These are phyloP conservation scores for Ploceus nigricollis DNA, from an alignment of 2,113 vertebrate species.

Conservation along the genomic window DNA sequence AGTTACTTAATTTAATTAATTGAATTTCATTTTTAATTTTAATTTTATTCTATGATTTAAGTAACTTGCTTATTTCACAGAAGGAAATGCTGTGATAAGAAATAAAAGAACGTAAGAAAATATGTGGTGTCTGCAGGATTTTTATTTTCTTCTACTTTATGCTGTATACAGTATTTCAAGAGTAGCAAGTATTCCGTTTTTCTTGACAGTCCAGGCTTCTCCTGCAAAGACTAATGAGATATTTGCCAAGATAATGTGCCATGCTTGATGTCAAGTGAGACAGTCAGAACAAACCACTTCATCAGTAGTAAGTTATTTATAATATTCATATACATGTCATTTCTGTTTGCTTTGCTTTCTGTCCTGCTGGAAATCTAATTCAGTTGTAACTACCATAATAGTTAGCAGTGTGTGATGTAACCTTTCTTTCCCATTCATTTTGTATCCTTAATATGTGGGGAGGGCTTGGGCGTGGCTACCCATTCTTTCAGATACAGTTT, in stretches of 20 bases:
- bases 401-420: not conserved
- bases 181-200: not conserved
- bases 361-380: not conserved
- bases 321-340: not conserved
- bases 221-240: not conserved
- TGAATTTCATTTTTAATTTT: not conserved
- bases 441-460: not conserved
- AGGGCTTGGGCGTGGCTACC: not conserved
- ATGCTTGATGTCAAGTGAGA: not conserved
- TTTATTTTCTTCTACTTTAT: not conserved
- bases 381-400: not conserved
- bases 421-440: not conserved
- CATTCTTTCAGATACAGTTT: not conserved
- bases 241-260: not conserved
- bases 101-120: not conserved
- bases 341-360: not conserved
- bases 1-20: not conserved
- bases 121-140: not conserved
- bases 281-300: not conserved
- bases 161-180: not conserved
- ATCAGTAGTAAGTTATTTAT: not conserved
- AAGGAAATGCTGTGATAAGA: not conserved
- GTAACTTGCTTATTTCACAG: not conserved
- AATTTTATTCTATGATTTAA: not conserved
- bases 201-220: not conserved